Evolutionary conservation across 2,888 invertebrate genomes (phyloP).

Genomic region (Shargacucullia verbasci): DNA sequence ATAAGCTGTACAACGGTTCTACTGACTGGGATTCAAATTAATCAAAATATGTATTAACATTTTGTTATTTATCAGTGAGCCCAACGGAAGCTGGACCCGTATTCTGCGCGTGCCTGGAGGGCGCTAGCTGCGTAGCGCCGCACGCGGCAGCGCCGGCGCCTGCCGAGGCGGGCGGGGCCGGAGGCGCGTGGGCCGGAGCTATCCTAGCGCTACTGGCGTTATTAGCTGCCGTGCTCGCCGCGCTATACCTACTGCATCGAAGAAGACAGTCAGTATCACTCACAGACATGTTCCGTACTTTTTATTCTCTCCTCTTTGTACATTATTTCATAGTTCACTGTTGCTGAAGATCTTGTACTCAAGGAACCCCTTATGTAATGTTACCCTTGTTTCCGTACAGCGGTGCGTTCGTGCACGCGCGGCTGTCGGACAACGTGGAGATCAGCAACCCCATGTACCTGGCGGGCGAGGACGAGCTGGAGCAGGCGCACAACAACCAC

Average conservation of each 20-base stretch:
- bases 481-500: slow-evolving; percentile 57
- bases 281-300: too few species aligned
- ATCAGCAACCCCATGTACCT: slow-evolving; percentile 96
- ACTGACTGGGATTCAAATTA: too few species aligned
- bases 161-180: slow-evolving; percentile 44
- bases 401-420: slow-evolving; percentile 93
- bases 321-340: too few species aligned
- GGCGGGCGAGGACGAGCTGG: slow-evolving; percentile 91
- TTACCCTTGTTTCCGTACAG: slow-evolving; percentile 72
- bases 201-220: slow-evolving; percentile 67
- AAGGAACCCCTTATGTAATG: too few species aligned
- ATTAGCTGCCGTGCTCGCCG: slow-evolving; percentile 66
- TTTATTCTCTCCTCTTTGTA: too few species aligned
- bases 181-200: slow-evolving; percentile 69
- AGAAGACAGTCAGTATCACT: slow-evolving; percentile 76
- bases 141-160: slow-evolving; percentile 20
- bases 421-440: slow-evolving; percentile 95
- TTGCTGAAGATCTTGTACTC: too few species aligned
- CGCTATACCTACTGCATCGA: slow-evolving; percentile 69
- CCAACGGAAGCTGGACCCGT: slow-evolving; percentile 70
- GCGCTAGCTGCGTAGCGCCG: slow-evolving; percentile 69
- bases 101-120: slow-evolving; percentile 77
- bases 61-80: slow-evolving; percentile 63
- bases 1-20: too few species aligned
- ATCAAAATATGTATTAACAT: too few species aligned